Evolutionary conservation across 2,113 vertebrate species (phyloP).

Genomic region (Chelonoidis abingdonii): DNA sequence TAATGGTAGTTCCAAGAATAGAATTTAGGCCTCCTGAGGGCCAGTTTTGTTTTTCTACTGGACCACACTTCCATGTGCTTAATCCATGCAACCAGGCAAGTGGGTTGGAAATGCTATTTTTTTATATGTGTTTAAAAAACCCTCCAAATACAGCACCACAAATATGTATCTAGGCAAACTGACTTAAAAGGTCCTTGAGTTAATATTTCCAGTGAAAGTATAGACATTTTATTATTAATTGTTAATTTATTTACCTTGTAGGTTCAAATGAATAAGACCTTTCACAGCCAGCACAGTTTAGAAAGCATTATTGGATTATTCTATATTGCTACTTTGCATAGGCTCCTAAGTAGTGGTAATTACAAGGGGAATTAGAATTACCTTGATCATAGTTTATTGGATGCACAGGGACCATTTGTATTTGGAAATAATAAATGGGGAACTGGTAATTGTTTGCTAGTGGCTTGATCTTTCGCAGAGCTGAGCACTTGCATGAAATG

Average conservation of each 20-base stretch:
- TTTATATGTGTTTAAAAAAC: not conserved
- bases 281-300: not conserved
- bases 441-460: not conserved
- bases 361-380: not conserved
- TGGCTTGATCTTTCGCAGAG: not conserved
- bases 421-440: not conserved
- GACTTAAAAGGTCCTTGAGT: not conserved
- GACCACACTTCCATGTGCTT: not conserved
- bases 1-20: not conserved
- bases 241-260: not conserved
- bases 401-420: not conserved
- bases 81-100: not conserved
- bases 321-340: not conserved
- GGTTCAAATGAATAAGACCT: not conserved
- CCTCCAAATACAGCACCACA: not conserved
- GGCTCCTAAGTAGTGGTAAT: not conserved
- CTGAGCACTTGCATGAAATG: accelerated
- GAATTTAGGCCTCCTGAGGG: not conserved
- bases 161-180: not conserved
- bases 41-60: not conserved
- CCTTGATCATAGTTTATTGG: not conserved
- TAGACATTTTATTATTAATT: not conserved
- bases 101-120: not conserved
- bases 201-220: not conserved
- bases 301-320: not conserved